A percentile compares a stretch with the other conserved stretches of the same genome.
These are phyloP conservation scores for Acleris laterana DNA, from an alignment of 2,888 invertebrate genomes.

Conservation along the genomic window DNA sequence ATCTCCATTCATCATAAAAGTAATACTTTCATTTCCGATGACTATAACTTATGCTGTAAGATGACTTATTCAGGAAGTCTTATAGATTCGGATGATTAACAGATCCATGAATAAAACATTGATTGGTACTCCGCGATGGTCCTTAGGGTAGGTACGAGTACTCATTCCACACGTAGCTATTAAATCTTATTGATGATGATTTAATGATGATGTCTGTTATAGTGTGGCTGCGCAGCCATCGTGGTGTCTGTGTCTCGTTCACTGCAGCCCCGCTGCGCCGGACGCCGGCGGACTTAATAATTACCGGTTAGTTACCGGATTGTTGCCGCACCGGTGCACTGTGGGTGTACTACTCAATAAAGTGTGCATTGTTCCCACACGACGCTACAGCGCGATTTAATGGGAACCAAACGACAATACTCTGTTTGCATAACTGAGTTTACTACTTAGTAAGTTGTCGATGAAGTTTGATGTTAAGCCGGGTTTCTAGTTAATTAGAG, in stretches of 20 bases:
- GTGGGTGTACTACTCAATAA: not conserved
- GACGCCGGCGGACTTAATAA: slow-evolving; percentile 16
- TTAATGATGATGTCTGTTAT: too few species aligned
- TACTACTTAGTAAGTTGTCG: too few species aligned
- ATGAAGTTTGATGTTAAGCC: not conserved
- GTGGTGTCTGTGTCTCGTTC: too few species aligned
- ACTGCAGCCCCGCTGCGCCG: too few species aligned
- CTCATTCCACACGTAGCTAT: too few species aligned
- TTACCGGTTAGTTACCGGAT: slow-evolving; percentile 28
- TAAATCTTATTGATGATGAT: too few species aligned
- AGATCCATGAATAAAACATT: not conserved
- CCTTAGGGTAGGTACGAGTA: not conserved
- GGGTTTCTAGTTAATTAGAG: slow-evolving; percentile 2
- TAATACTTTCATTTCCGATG: too few species aligned
- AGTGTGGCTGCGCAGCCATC: too few species aligned
- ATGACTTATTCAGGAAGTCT: slow-evolving; percentile 13
- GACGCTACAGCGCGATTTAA: slow-evolving; percentile 1
- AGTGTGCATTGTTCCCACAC: slow-evolving; percentile 4
- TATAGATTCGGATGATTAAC: slow-evolving; percentile 11
- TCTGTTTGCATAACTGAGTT: too few species aligned
- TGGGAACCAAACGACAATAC: not conserved
- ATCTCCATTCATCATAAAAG: too few species aligned
- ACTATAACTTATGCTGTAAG: slow-evolving; percentile 6
- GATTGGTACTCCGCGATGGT: not conserved
- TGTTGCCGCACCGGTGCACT: slow-evolving; percentile 3